phyloP scores from a whole-genome alignment of 2,797 vertebrate species.

The Brotula barbata region DNA sequence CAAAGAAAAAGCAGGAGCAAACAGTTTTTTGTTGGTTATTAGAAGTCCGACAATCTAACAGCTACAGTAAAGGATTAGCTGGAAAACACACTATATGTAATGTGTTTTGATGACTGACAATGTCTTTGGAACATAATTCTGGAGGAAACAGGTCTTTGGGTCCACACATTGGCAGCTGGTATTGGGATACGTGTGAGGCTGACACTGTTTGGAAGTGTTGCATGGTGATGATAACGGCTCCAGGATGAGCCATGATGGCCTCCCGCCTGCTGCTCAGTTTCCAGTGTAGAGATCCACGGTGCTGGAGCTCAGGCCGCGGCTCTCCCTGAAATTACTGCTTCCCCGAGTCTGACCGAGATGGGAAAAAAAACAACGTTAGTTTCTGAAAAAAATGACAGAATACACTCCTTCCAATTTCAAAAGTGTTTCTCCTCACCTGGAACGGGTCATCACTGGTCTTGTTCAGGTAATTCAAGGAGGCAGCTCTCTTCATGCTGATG shows the following conservation, averaged over 20 bases:
- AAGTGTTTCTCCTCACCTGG: slow-evolving; percentile 81
- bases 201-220: slow-evolving; percentile 28
- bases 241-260: slow-evolving; percentile 9
- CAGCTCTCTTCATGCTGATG: slow-evolving; percentile 92
- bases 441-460: slow-evolving; percentile 85
- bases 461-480: slow-evolving; percentile 93
- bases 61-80: slow-evolving; percentile 18
- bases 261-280: slow-evolving; percentile 69
- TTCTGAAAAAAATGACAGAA: too few relatives aligned
- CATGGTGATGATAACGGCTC: slow-evolving; percentile 1
- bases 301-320: slow-evolving; percentile 90
- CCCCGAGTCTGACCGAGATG: slow-evolving; percentile 72
- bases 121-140: slow-evolving; percentile 36
- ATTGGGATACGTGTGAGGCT: neutral
- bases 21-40: slow-evolving; percentile 1
- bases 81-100: neutral
- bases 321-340: slow-evolving; percentile 76
- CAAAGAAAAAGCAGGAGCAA: neutral
- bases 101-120: slow-evolving; percentile 5
- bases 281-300: slow-evolving; percentile 87
- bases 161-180: slow-evolving; percentile 10
- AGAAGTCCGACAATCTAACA: slow-evolving; percentile 4
- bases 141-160: slow-evolving; percentile 43
- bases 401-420: too few relatives aligned
- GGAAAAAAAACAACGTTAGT: neutral